phyloP scores from a whole-genome alignment of 2,888 invertebrate species.

The Caenorhabditis doughertyi region DNA sequence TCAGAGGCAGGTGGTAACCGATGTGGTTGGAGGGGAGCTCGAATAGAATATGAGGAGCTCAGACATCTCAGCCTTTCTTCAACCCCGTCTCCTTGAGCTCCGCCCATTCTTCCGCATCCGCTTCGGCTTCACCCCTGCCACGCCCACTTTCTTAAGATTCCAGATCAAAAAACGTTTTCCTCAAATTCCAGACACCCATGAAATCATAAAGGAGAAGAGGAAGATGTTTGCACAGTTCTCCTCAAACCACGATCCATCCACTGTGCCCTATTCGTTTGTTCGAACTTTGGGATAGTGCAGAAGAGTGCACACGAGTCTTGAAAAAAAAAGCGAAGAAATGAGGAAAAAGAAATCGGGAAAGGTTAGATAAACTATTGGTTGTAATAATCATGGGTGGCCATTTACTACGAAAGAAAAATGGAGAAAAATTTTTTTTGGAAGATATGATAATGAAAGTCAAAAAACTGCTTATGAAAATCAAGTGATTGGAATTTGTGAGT shows the following conservation, averaged over 20 bases:
- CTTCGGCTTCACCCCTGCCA: conserved; percentile 20
- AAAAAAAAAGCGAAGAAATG: conserved; percentile 24
- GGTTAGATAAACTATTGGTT: conserved; percentile 19
- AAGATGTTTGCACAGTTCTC: conserved; percentile 53
- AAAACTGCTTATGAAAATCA: too few species aligned
- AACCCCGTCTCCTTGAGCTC: conserved; percentile 4
- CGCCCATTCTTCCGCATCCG: conserved; percentile 18
- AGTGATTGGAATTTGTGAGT: too few species aligned
- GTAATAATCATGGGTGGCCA: conserved; percentile 22
- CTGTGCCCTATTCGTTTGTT: conserved; percentile 25
- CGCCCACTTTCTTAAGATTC: conserved; percentile 20
- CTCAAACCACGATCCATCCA: background rate
- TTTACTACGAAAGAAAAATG: background rate
- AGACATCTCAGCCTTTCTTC: background rate
- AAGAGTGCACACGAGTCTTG: conserved; percentile 23
- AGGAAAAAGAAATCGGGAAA: conserved; percentile 20
- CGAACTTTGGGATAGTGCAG: conserved; percentile 31
- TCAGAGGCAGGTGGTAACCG: conserved; percentile 1
- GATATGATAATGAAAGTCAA: too few species aligned
- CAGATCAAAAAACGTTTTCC: conserved; percentile 16
- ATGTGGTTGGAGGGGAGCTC: conserved; percentile 1
- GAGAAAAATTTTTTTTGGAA: too few species aligned
- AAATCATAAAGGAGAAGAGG: conserved; percentile 5
- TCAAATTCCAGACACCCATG: conserved; percentile 41
- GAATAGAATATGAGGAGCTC: conserved; percentile 39